Base-by-base conservation (phyloP, 1,140 invertebrate species). In the Stegodyphus mimosarum region DNA sequence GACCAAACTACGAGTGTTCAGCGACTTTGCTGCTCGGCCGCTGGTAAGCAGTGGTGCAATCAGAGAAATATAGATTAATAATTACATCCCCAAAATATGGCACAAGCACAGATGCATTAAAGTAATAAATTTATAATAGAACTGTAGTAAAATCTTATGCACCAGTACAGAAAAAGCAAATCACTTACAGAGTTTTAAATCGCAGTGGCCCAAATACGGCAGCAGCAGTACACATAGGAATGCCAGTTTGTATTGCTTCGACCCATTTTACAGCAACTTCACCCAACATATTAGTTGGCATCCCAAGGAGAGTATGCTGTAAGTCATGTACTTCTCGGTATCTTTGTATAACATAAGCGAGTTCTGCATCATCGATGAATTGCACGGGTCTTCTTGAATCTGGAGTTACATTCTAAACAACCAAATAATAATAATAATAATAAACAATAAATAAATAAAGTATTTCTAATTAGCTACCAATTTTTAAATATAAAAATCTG, bases 241-340 rank as follows among this genome's bases (percentile, higher is more conserved):
- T 90, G 77, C 93, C 93, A 17, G 94, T 95, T 91, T 98, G 97
- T 70, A 99, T 93, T 7, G 94, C 97, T 93, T 99, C 98, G 78
- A 99, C 93, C 97, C 97, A 99, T 91, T 99, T 99, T 6, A 99
- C 95, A 7, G 95, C 94, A 11, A 89, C 88, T 87, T 93, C 93
- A 89, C 96, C 96, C 7, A 98, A 91, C 96, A 99, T 98, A 89
- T 97, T 97, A 7, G 97, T 99, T 15, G 96, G 97, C 96, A 98
- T 98, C 79, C 94, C 93, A 52, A 99, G 92, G 7, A 96, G 90
- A 0, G 97, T 94, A 91, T 99, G 98, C 86, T 97, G 94, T 75
- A 99, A 92, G 92, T 99, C 98, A 90, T 99, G 98, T 17, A 95
- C 94, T 92, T 99, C 97, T 87, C 98, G 93, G 90, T 99, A 99